phyloP scores from a whole-genome alignment of 2,113 vertebrate genomes.

The Ameiurus melas region DNA sequence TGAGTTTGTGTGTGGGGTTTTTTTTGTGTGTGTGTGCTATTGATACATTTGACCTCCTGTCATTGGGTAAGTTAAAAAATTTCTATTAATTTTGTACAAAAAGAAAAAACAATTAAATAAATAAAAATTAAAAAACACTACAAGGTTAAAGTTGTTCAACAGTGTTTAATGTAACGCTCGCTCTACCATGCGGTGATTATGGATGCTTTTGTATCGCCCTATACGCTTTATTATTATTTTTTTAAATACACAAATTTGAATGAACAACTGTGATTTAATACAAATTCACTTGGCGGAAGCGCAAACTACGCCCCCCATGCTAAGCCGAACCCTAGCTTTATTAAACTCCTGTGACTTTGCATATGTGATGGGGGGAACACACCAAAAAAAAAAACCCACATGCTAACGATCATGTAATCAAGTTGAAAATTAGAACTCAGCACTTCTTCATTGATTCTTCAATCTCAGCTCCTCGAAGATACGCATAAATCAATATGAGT shows the following conservation, averaged over 20 bases:
- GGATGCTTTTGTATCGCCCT: not conserved
- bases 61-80: no score
- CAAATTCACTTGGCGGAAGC: not conserved
- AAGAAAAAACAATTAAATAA: no score
- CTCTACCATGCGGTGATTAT: not conserved
- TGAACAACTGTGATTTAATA: not conserved
- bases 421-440: not conserved
- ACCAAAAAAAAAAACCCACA: no score
- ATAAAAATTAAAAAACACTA: not conserved
- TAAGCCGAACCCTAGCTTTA: not conserved
- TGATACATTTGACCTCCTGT: not conserved
- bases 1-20: not conserved
- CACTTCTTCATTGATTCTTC: not conserved
- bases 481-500: not conserved
- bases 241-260: not conserved
- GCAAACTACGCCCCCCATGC: not conserved
- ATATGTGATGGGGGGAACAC: not conserved
- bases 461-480: not conserved
- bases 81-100: not conserved
- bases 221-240: no score
- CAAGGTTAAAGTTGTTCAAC: not conserved
- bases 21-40: no score
- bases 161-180: not conserved
- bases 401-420: not conserved
- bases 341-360: not conserved